Percentiles rank a stretch among this genome's conserved stretches.
These are phyloP conservation scores for Pogonus chalceus DNA, from an alignment of 1,140 invertebrate species.

Conservation along the genomic window DNA sequence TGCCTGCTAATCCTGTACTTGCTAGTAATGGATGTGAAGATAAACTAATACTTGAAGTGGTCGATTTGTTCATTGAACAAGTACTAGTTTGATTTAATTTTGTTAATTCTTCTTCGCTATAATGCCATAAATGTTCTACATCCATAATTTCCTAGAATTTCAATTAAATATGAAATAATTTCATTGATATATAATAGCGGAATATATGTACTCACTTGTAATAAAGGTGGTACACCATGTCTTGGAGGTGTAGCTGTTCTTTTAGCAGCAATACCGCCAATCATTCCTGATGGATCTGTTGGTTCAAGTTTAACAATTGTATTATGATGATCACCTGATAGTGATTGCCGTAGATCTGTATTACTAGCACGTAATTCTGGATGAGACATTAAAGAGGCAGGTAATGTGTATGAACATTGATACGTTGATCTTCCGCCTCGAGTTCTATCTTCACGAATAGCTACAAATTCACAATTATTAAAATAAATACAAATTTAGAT, in stretches of 20 bases:
- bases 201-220: slow-evolving; percentile 36
- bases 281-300: slow-evolving; percentile 14
- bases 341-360: slow-evolving; percentile 28
- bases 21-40: slow-evolving; percentile 48
- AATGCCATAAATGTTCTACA: slow-evolving; percentile 88
- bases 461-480: slow-evolving; percentile 37
- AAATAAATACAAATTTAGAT: not conserved
- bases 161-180: not conserved
- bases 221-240: slow-evolving; percentile 40
- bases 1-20: slow-evolving; percentile 41
- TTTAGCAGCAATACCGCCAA: slow-evolving; percentile 18
- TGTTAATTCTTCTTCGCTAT: slow-evolving; percentile 60
- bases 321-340: slow-evolving; percentile 24
- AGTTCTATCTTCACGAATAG: slow-evolving; percentile 88
- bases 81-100: slow-evolving; percentile 39
- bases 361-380: slow-evolving; percentile 36
- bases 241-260: slow-evolving; percentile 19
- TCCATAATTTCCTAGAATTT: slow-evolving; percentile 76
- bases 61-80: slow-evolving; percentile 20
- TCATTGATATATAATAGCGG: slow-evolving; percentile 1
- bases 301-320: slow-evolving; percentile 31
- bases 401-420: slow-evolving; percentile 81
- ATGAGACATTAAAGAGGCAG: slow-evolving; percentile 51
- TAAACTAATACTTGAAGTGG: slow-evolving; percentile 28
- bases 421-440: slow-evolving; percentile 91